Evolutionary conservation across 2,888 invertebrate species (phyloP), one percentile per base, ranked within the genome.

Genomic region (Hipparchia semele): DNA sequence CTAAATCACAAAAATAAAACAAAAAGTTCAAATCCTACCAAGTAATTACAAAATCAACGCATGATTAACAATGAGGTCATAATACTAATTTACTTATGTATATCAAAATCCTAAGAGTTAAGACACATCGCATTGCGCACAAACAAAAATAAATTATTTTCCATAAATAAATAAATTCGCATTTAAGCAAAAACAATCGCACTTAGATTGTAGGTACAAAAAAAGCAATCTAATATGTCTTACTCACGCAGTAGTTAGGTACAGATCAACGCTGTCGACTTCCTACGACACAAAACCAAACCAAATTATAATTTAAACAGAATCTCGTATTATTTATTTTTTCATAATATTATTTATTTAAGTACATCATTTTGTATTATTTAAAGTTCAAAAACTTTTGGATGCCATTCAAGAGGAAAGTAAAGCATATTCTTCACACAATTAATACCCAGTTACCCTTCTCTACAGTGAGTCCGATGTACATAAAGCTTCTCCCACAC

Each of bases 141-240:
- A 53, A 2, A 60, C 5, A 39, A 4, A 33, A 69, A 73, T 65
- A 64, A 68, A 49, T 49, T 49, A 49, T 49, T 49, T 49, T 49
- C 6, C 49, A 39, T 39, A 39, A 70, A 71, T 68, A 56, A 53
- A 71, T 73, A 67, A 78, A 78, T 80, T 82, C 81, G 81, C 81
- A 79, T 71, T 75, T 56, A 46, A 71, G 75, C 77, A 76, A 73
- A 74, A 70, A 68, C 72, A 71, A 71, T 75, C 73, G 76, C 76
- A n/a, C 66, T 71, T 67, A 72, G 66, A 72, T 72, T 76, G 68
- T 75, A 75, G 77, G 69, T 56, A 23, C 23, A 23, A 23, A 54
- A 64, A 76, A 73, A 77, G 83, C 85, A 84, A 85, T 85, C 83
- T 78, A 82, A 84, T 84, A 84, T 83, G 83, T 81, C 82, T 83